phyloP scores from a whole-genome alignment of 1,140 invertebrate species.

The Atopsyche davidsoni region DNA sequence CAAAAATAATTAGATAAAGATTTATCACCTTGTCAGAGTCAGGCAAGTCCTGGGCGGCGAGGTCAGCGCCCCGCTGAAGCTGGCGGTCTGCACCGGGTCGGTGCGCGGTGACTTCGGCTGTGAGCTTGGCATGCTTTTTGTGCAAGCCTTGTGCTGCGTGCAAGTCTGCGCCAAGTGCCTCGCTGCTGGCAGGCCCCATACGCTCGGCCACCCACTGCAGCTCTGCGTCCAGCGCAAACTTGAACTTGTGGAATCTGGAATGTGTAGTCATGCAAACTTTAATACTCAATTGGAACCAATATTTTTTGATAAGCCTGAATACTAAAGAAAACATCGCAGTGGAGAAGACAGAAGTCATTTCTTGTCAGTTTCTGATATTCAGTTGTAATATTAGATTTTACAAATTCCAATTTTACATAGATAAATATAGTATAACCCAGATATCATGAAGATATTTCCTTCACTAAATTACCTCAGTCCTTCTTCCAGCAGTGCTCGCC shows the following conservation, averaged over 20 bases:
- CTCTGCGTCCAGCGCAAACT: conserved; percentile 89
- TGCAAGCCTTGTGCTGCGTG: conserved; percentile 86
- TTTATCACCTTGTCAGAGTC: conserved; percentile 65
- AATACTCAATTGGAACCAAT: too few relatives aligned
- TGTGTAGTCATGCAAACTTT: not conserved
- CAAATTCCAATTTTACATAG: too few relatives aligned
- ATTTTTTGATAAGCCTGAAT: too few relatives aligned
- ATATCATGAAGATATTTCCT: too few relatives aligned
- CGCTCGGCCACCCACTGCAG: conserved; percentile 95
- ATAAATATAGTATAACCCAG: too few relatives aligned
- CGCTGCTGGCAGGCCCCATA: conserved; percentile 70
- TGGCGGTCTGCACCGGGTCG: conserved; percentile 76
- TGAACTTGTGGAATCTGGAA: conserved; percentile 84
- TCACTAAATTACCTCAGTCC: conserved; percentile 62
- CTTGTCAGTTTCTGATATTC: not conserved
- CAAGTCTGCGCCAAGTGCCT: conserved; percentile 71
- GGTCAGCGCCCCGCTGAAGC: conserved; percentile 61
- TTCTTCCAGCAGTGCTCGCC: conserved; percentile 79
- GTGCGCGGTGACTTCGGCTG: conserved; percentile 78
- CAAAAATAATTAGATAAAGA: too few relatives aligned
- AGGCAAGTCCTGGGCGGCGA: conserved; percentile 70
- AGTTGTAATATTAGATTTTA: too few relatives aligned
- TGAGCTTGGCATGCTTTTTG: conserved; percentile 91
- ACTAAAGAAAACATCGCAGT: too few relatives aligned
- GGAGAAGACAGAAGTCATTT: not conserved